A percentile compares a stretch with the other conserved stretches of the same genome.
phyloP scores from a whole-genome alignment of 1,140 invertebrate species.

The Campoletis sonorensis region DNA sequence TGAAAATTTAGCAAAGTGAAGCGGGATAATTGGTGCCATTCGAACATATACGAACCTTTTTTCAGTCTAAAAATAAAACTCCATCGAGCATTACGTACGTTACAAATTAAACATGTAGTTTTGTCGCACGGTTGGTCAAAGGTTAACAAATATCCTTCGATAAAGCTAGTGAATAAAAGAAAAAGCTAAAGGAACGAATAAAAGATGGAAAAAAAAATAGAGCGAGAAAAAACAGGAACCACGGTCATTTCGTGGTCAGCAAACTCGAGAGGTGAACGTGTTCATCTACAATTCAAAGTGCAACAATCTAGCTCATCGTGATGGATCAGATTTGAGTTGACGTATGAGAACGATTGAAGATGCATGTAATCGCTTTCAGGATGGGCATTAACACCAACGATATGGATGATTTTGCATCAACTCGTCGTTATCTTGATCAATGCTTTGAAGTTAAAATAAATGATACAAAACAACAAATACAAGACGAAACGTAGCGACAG shows the following conservation, averaged over 20 bases:
- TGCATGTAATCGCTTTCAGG: not conserved
- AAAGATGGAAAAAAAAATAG: too few species aligned
- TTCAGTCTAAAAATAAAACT: not conserved
- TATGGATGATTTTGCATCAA: not conserved
- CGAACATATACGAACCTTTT: not conserved
- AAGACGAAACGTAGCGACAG: not conserved
- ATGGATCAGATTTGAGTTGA: not conserved
- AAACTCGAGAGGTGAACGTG: not conserved
- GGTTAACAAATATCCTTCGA: not conserved
- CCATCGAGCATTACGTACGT: not conserved
- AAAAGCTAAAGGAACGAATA: too few species aligned
- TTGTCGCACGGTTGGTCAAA: not conserved
- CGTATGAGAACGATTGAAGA: not conserved
- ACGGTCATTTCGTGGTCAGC: not conserved
- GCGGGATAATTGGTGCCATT: not conserved
- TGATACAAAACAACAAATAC: not conserved
- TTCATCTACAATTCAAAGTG: slow-evolving; percentile 4
- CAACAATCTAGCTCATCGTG: not conserved
- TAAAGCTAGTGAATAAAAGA: not conserved
- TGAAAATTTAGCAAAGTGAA: not conserved
- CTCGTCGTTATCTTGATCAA: not conserved
- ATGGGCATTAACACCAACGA: not conserved
- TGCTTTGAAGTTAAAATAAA: not conserved
- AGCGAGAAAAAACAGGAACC: not conserved
- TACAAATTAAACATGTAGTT: not conserved